phyloP scores from a whole-genome alignment of 2,113 vertebrate genomes.

The Solenodon paradoxus region DNA sequence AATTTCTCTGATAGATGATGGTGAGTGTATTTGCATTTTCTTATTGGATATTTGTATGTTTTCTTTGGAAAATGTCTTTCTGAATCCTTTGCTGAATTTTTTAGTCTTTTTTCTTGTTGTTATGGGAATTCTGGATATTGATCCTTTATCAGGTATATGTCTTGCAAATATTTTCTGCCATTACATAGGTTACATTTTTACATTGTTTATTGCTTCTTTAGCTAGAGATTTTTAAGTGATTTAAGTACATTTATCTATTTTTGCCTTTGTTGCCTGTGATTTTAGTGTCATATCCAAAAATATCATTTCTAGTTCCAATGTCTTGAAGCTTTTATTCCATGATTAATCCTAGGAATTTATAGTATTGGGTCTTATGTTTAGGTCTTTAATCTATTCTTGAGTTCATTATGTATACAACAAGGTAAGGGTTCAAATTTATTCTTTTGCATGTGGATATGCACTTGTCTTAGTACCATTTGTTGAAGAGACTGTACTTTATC shows the following conservation, averaged over 20 bases:
- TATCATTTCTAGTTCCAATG: not conserved
- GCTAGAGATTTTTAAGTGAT: not conserved
- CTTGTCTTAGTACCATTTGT: not conserved
- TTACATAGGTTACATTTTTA: not conserved
- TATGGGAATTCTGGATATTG: too few relatives aligned
- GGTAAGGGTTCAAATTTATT: not conserved
- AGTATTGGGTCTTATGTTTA: too few relatives aligned
- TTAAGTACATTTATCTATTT: not conserved
- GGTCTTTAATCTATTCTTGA: too few relatives aligned
- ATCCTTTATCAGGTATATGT: not conserved
- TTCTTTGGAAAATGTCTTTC: too few relatives aligned
- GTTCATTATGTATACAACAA: too few relatives aligned
- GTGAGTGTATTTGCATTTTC: not conserved
- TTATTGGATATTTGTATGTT: not conserved
- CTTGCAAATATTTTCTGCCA: not conserved
- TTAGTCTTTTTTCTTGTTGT: not conserved
- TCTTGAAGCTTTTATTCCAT: not conserved
- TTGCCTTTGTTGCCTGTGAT: not conserved
- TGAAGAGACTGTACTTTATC: not conserved
- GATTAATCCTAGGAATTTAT: too few relatives aligned
- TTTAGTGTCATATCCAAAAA: not conserved
- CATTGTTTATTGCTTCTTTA: not conserved
- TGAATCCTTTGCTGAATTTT: not conserved
- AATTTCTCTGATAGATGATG: not conserved
- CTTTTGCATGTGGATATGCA: not conserved